Evolutionary conservation across 2,797 vertebrate species (phyloP).

Genomic region (Myiotriccus ornatus): DNA sequence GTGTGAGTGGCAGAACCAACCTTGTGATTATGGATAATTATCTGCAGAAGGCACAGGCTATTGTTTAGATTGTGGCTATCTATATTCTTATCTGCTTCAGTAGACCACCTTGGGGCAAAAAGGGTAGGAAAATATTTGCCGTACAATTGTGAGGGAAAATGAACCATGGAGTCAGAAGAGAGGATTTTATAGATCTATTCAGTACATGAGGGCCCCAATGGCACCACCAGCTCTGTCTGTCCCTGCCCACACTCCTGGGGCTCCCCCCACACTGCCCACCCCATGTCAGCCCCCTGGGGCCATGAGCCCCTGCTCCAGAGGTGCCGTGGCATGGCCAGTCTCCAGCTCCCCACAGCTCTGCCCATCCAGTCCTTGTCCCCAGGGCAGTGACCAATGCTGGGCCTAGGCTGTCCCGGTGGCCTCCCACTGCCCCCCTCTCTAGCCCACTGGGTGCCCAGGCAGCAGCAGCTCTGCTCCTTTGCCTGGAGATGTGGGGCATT

Average conservation of each 20-base stretch:
- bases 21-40: not conserved
- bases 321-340: rapidly evolving
- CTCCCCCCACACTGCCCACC: not conserved
- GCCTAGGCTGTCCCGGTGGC: rapidly evolving
- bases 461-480: not conserved
- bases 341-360: not conserved
- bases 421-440: rapidly evolving
- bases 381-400: rapidly evolving
- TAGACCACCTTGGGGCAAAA: not conserved
- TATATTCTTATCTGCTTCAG: not conserved
- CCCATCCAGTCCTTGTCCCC: not conserved
- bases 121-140: not conserved
- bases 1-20: not conserved
- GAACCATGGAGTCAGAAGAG: not conserved
- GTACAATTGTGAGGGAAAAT: not conserved
- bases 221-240: not conserved
- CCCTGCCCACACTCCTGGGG: not conserved
- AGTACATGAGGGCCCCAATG: not conserved
- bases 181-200: not conserved
- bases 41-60: not conserved
- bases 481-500: rapidly evolving
- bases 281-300: not conserved
- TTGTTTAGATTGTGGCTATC: not conserved
- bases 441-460: not conserved
- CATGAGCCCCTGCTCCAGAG: not conserved